A percentile compares a stretch with the other conserved stretches of the same genome.
These are phyloP conservation scores for Aphis gossypii DNA, from an alignment of 1,140 invertebrate species.

Conservation along the genomic window DNA sequence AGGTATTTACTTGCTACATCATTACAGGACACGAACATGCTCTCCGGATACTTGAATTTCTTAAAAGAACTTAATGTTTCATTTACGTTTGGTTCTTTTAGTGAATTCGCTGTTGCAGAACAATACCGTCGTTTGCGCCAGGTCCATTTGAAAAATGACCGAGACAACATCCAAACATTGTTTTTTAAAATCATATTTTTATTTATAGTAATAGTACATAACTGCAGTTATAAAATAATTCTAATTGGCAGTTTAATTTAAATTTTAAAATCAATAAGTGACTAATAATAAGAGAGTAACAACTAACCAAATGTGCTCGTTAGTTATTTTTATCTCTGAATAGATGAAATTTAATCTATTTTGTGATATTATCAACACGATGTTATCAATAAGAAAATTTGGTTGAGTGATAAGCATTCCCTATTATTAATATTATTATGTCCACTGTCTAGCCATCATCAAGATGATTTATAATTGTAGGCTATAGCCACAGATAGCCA, in stretches of 20 bases:
- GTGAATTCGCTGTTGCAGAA: background rate
- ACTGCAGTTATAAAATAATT: background rate
- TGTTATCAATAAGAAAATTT: no score
- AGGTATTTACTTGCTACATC: slow-evolving; percentile 34
- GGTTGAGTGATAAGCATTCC: no score
- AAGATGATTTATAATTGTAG: no score
- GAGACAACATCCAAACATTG: background rate
- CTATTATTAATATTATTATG: no score
- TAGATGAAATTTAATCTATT: no score
- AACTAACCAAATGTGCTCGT: no score
- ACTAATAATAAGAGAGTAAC: background rate
- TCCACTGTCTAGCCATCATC: no score
- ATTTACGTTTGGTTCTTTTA: background rate
- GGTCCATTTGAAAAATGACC: background rate
- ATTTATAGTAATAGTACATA: background rate
- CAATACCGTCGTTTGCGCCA: slow-evolving; percentile 1
- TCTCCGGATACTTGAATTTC: slow-evolving; percentile 36
- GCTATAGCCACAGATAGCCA: no score
- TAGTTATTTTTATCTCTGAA: no score
- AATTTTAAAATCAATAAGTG: background rate
- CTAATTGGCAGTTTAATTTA: background rate
- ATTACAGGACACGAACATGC: slow-evolving; percentile 30
- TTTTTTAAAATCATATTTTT: slow-evolving; percentile 23
- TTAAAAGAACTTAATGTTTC: background rate
- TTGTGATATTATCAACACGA: no score